Evolutionary conservation across 1,140 invertebrate genomes (phyloP).

Genomic region (Onthophagus taurus): DNA sequence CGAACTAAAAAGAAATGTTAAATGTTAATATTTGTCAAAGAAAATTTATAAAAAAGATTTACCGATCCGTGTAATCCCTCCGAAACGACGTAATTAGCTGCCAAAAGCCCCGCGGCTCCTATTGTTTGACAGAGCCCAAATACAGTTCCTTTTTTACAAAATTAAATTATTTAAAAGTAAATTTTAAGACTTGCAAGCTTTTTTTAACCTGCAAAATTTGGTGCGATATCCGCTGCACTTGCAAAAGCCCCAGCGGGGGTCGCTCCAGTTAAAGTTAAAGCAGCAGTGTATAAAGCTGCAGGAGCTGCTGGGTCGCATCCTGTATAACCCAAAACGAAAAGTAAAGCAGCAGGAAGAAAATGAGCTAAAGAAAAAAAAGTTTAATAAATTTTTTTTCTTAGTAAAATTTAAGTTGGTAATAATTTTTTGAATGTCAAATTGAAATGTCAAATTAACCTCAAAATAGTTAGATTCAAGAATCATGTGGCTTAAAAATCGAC

Average conservation of each 20-base stretch:
- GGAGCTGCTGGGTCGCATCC: conserved; percentile 50
- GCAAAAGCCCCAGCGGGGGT: conserved; percentile 47
- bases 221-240: conserved; percentile 48
- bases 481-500: too few relatives aligned
- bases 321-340: conserved; percentile 51
- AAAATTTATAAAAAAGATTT: conserved; percentile 26
- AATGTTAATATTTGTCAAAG: background rate
- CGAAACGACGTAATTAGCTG: conserved; percentile 50
- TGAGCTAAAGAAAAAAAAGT: conserved; percentile 43
- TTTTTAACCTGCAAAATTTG: conserved; percentile 37
- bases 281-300: conserved; percentile 47
- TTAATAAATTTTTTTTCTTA: too few relatives aligned
- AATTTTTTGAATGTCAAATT: too few relatives aligned
- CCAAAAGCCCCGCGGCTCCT: conserved; percentile 45
- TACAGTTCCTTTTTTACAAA: conserved; percentile 41
- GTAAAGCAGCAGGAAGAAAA: conserved; percentile 47
- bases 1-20: conserved; percentile 37
- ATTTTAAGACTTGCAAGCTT: background rate
- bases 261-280: conserved; percentile 46
- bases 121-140: conserved; percentile 49
- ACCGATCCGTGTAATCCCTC: conserved; percentile 50
- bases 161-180: background rate
- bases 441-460: too few relatives aligned
- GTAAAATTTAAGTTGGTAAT: too few relatives aligned
- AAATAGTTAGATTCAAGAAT: too few relatives aligned